These are phyloP conservation scores for Hypotaenidia philippensis DNA, from an alignment of 2,797 vertebrate genomes.

Conservation along the genomic window DNA sequence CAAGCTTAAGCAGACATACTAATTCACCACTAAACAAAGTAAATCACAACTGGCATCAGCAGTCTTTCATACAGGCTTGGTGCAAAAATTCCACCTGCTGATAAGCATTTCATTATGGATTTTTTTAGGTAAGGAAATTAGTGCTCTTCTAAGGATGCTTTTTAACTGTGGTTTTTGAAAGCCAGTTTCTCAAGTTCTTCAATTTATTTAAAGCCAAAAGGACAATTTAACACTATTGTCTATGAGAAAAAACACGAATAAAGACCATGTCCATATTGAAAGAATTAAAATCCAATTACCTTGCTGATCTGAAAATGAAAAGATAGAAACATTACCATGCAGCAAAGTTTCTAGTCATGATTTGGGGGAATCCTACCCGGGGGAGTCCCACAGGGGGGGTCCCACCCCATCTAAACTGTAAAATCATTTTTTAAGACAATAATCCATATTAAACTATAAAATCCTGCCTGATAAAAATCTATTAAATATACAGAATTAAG, in stretches of 20 bases:
- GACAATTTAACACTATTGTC: not conserved
- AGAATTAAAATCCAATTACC: not conserved
- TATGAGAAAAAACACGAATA: not conserved
- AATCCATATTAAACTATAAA: not conserved
- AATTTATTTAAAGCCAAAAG: not conserved
- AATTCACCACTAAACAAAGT: not conserved
- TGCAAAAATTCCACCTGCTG: not conserved
- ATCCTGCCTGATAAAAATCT: not conserved
- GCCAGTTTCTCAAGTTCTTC: not conserved
- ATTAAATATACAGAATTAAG: not conserved
- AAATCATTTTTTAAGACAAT: not conserved
- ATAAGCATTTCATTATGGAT: not conserved
- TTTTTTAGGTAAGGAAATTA: not conserved
- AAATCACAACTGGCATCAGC: accelerated
- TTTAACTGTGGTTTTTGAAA: not conserved
- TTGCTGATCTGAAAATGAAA: accelerated
- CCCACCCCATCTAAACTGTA: no score
- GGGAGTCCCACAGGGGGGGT: no score
- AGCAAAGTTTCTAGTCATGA: not conserved
- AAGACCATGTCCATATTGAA: not conserved
- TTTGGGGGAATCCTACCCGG: no score
- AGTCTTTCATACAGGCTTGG: not conserved
- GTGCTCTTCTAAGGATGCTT: not conserved
- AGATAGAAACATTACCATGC: not conserved
- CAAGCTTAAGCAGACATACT: not conserved